Base-by-base conservation (phyloP, 2,113 vertebrate genomes). In the Bombycilla garrulus region DNA sequence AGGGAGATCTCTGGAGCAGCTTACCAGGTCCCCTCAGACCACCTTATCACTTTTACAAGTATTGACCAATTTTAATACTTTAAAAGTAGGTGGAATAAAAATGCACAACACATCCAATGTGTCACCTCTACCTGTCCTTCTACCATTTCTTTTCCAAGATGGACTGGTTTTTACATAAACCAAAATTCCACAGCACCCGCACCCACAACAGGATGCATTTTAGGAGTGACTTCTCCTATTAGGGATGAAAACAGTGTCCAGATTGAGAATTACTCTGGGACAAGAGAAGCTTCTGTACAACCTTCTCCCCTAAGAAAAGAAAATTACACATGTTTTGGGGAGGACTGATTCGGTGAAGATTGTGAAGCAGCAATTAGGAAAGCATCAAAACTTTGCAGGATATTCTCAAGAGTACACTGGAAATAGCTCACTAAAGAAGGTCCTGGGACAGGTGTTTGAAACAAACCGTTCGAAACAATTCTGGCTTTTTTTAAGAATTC, bases 41-140 rank as follows among this genome's bases (percentile, higher is more conserved):
- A 60, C 33, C 57, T 35, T 14, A 35, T 5, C 12, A 3, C 40
- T 50, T 81, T 60, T n/a, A 53, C 14, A 70, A 66, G 13, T 25
- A 25, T 14, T 1, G 2, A 65, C 6, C 17, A 67, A 57, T 69
- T 44, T 65, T 26, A 86, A 64, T 24, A 23, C 18, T 18, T 11
- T 26, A 82, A 79, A 74, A 82, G 12, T 9, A 66, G 24, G 14
- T 36, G 44, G 13, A 70, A 62, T 74, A 62, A 79, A 82, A 94
- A 53, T 7, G 51, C 4, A 42, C 38, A 66, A 25, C 1, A 3
- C 40, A 69, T 47, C 36, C 23, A 26, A 0, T 14, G 44, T 2
- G 6, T 15, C 29, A 44, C 25, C 81, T 50, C 42, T 23, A 50
- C 7, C 35, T 33, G 29, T 24, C 38, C 66, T 54, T 24, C 42